Evolutionary conservation across 2,888 invertebrate genomes (phyloP).

Genomic region (Acronicta psi): DNA sequence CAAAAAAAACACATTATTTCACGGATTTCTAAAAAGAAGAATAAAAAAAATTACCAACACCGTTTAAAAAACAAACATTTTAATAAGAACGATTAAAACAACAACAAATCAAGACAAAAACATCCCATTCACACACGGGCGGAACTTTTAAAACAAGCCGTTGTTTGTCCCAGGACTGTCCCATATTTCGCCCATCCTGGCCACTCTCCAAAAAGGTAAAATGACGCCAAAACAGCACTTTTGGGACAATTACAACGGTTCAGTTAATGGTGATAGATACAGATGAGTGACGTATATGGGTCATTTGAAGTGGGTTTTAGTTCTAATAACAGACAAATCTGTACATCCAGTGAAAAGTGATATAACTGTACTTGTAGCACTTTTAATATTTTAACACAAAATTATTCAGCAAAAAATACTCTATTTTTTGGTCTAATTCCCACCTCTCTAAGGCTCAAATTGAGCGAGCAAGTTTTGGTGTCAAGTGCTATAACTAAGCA

Average conservation of each 20-base stretch:
- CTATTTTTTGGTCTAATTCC: too few relatives aligned
- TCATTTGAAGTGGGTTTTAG: conserved; percentile 13
- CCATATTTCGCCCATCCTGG: conserved; percentile 30
- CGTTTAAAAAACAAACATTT: not conserved
- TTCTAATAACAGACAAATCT: not conserved
- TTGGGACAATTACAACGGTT: conserved; percentile 31
- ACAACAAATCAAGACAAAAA: conserved; percentile 21
- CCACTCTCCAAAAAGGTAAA: conserved; percentile 43
- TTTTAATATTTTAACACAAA: too few relatives aligned
- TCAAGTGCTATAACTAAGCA: too few relatives aligned
- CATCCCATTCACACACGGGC: not conserved
- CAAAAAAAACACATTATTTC: too few relatives aligned
- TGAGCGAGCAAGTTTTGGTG: too few relatives aligned
- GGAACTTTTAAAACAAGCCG: conserved; percentile 25
- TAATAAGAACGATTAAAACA: conserved; percentile 12
- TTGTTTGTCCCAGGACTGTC: not conserved
- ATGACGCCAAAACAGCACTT: conserved; percentile 33
- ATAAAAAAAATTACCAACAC: too few relatives aligned
- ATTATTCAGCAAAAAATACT: too few relatives aligned
- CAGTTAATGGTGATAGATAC: conserved; percentile 24
- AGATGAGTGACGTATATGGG: conserved; percentile 26
- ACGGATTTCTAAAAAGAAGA: too few relatives aligned
- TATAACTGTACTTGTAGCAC: too few relatives aligned
- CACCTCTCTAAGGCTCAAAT: too few relatives aligned
- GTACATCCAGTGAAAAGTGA: too few relatives aligned